Base-by-base conservation (phyloP, 2,888 invertebrate species). In the Heliconius hortense region DNA sequence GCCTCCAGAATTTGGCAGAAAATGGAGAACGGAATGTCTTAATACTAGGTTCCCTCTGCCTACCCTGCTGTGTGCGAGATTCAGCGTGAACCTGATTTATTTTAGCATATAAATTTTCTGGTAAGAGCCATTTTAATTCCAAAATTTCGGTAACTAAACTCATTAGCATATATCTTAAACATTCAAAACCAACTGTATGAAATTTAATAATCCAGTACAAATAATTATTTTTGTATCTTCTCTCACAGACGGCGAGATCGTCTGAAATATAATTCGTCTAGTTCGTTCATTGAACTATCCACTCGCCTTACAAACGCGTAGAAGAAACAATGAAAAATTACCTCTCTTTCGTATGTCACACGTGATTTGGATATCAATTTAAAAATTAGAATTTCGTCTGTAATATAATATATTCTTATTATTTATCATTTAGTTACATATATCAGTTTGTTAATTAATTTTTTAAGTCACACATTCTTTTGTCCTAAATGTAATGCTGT, bases 181-280 rank as follows among this genome's bases (percentile, higher is more conserved):
- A 66, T 15, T 66, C 24, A 39, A 66, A 66, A 66, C 3, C 7
- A 2, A 24, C 39, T 7, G 24, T n/a, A 66, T 66, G 66, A 39
- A 39, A 66, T 66, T 39, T 43, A 66, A 66, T 39, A 35, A 26
- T 60, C 35, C 35, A 5, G 39, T 21, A 43, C 43, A 59, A 71
- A 60, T 24, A 24, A 60, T 74, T 43, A 26, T 67, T 26, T 69
- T 62, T 26, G 53, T 53, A 70, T 75, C 31, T 60, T 59, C 31
- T 75, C 67, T 60, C 72, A 60, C 35, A 75, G 67, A 71, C 28
- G 43, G 56, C 11, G 59, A 67, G 53, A 53, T 66, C 43, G 75
- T 72, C 72, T 60, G 67, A 67, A 72, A 75, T 35, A 64, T 26
- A 67, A 75, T 72, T 75, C 56, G 75, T 31, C 75, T 67, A 59